A percentile compares a stretch with the other conserved stretches of the same genome.
Conservation (phyloP, 2,797 vertebrate species). For the Poecilia velifera region DNA sequence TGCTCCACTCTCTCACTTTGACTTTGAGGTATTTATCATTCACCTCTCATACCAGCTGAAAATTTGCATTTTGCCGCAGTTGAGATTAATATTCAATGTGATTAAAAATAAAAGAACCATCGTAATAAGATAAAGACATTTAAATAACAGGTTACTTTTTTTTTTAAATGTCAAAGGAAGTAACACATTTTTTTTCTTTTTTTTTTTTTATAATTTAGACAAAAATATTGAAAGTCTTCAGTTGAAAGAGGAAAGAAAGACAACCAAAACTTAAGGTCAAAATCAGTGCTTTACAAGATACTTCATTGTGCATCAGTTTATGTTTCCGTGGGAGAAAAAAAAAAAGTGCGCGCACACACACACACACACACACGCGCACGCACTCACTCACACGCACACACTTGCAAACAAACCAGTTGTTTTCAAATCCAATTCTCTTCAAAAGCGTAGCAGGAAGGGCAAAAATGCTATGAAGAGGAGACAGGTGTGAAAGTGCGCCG, state of each 20-base stretch:
- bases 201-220: conserved; percentile 45
- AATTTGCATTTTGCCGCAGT: conserved; percentile 53
- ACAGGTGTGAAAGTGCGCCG: conserved; percentile 83
- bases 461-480: conserved; percentile 86
- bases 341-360: not conserved
- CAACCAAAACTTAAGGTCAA: conserved; percentile 72
- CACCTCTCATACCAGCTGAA: conserved; percentile 58
- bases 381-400: not conserved
- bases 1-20: conserved; percentile 53
- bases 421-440: conserved; percentile 81
- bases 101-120: conserved; percentile 49
- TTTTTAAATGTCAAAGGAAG: not conserved
- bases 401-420: conserved; percentile 35
- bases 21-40: conserved; percentile 74
- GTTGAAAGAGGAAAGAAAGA: conserved; percentile 44
- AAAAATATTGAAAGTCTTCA: conserved; percentile 58
- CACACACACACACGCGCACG: not conserved
- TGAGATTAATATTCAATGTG: conserved; percentile 57
- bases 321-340: conserved; percentile 68
- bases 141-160: not conserved
- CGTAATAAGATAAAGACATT: conserved; percentile 37
- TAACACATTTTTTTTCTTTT: conserved; percentile 39
- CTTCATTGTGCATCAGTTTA: conserved; percentile 81
- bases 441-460: conserved; percentile 91
- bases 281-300: conserved; percentile 72